Evolutionary conservation across 2,113 vertebrate species (phyloP).

Genomic region (Myotis yumanensis): DNA sequence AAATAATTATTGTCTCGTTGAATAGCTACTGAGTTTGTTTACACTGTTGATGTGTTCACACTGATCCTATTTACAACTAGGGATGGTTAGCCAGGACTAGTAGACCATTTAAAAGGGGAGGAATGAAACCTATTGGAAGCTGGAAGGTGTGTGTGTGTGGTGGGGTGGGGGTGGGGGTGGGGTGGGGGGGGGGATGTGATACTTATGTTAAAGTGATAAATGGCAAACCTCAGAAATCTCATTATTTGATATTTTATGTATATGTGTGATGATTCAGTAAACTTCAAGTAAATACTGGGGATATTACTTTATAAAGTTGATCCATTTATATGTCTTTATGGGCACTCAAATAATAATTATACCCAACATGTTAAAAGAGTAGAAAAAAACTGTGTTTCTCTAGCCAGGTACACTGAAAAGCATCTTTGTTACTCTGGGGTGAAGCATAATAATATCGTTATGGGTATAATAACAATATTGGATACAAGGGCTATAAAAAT

Average conservation of each 20-base stretch:
- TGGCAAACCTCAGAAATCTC: constrained; percentile 20
- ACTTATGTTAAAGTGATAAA: constrained; percentile 23
- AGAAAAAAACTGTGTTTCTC: not conserved
- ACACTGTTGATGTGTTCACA: not conserved
- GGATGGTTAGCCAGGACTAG: not conserved
- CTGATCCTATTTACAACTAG: not conserved
- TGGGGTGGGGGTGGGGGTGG: not conserved
- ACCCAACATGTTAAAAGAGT: not conserved
- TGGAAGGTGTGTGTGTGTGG: not conserved
- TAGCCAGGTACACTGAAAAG: not conserved
- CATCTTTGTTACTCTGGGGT: not conserved
- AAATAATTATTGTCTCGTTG: constrained; percentile 9
- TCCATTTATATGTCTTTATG: constrained; percentile 21
- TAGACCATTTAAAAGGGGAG: not conserved
- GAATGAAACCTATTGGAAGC: not conserved
- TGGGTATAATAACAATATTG: not conserved
- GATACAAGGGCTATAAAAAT: not conserved
- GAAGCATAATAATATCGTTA: not conserved
- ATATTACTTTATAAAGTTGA: not conserved
- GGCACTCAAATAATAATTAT: not conserved
- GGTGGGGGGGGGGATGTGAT: not conserved
- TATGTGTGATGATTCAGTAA: constrained; percentile 32
- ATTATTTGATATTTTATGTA: constrained; percentile 29
- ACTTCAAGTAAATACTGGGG: not conserved
- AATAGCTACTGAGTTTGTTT: constrained; percentile 26